Evolutionary conservation across 2,888 invertebrate genomes (phyloP), one percentile per base, ranked within the genome.

Genomic region (Spicauda simplicius): DNA sequence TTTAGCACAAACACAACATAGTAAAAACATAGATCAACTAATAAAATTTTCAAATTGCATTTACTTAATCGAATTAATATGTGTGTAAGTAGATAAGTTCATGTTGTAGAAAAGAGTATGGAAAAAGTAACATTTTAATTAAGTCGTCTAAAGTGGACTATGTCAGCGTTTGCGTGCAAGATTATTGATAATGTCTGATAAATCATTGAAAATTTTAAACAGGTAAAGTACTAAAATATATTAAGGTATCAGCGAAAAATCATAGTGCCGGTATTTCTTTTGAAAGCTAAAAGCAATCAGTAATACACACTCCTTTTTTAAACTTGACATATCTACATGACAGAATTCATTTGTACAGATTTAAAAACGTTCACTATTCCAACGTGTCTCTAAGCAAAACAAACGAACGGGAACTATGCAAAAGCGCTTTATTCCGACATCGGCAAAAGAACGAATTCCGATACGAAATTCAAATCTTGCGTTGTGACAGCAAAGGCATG

Each of bases 401-500:
- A 62, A 62, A 37, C 41, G 14, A 62, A 53, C 41, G 3, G 37
- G 20, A 5, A 55, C 41, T 8, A 54, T 55, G 61, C 45, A 55
- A 30, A 63, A 48, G 30, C 53, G 19, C 55, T 63, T 63, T 16
- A 55, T 48, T 56, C 48, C 30, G 30, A 48, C 48, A 56, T 63
- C 55, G 48, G 19, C 20, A 63, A 64, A 59, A 64, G 59, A 63
- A 30, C 55, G 54, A 45, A 55, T 62, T 62, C 55, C 55, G 14
- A 62, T 62, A 20, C 65, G 69, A 72, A 70, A 71, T 75, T 73
- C 72, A 72, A 73, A 73, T 69, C 69, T 72, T 70, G 64, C 70
- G 70, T 71, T 71, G 67, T 73, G 73, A 75, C 73, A 71, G 72
- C 59, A 70, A 54, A 60, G 54, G 73, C 74, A 80, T 84, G 85